Conservation (phyloP, 2,888 invertebrate species). For the Ochropleura leucogaster region DNA sequence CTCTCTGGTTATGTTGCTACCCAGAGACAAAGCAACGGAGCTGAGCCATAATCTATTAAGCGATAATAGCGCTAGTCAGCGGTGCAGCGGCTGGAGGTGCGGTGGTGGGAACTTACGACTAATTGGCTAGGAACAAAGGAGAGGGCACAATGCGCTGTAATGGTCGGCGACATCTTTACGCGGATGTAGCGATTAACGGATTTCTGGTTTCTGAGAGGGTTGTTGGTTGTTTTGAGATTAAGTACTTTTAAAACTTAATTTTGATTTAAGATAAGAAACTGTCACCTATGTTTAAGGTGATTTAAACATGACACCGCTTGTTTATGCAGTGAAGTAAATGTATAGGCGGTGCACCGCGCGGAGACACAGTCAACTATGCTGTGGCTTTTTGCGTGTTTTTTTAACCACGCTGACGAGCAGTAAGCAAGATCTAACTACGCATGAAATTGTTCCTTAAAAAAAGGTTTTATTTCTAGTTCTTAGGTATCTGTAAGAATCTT, state of each 20-base stretch:
- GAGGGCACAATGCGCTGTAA: slow-evolving; percentile 75
- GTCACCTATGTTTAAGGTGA: not conserved
- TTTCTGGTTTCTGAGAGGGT: slow-evolving; percentile 31
- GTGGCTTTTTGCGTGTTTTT: too few species aligned
- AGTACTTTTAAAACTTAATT: not conserved
- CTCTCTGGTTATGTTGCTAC: slow-evolving; percentile 63
- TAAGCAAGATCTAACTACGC: not conserved
- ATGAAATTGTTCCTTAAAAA: not conserved
- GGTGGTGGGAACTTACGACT: slow-evolving; percentile 61
- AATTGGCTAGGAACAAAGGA: slow-evolving; percentile 85
- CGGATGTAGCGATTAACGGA: slow-evolving; percentile 41
- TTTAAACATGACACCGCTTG: fast-evolving
- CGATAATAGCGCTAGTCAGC: slow-evolving; percentile 74
- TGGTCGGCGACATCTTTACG: slow-evolving; percentile 78
- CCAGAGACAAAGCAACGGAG: slow-evolving; percentile 75
- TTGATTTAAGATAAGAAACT: too few species aligned
- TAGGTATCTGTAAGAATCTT: not conserved
- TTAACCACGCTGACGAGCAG: not conserved
- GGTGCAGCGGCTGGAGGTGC: slow-evolving; percentile 64
- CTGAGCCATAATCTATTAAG: slow-evolving; percentile 81
- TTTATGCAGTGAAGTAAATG: not conserved
- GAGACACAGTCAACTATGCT: not conserved
- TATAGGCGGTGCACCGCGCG: not conserved
- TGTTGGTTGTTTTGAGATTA: not conserved
- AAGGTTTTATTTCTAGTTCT: slow-evolving; percentile 11